phyloP scores from a whole-genome alignment of 2,888 invertebrate genomes.

The Germaria angustata region DNA sequence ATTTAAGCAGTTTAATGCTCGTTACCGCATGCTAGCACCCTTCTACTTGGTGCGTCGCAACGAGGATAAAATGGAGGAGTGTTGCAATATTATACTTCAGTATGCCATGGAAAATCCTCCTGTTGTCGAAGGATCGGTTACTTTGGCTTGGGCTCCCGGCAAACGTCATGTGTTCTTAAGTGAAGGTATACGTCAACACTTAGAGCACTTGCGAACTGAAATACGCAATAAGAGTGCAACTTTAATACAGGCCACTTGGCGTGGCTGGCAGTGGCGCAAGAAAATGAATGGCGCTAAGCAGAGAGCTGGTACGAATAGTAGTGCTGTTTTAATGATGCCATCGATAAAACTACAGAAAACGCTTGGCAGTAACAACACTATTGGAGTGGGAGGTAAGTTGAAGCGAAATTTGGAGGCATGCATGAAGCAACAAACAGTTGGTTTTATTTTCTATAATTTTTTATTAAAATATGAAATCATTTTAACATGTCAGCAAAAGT shows the following conservation, averaged over 20 bases:
- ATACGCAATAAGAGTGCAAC: slow-evolving; percentile 90
- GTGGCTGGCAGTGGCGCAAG: slow-evolving; percentile 87
- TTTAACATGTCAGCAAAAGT: too few species aligned
- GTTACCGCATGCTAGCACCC: slow-evolving; percentile 92
- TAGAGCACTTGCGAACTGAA: slow-evolving; percentile 90
- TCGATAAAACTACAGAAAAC: slow-evolving; percentile 72
- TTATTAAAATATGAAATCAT: too few species aligned
- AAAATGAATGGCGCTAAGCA: slow-evolving; percentile 83
- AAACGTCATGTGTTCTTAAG: slow-evolving; percentile 96
- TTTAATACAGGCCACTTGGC: slow-evolving; percentile 92
- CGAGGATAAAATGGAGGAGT: slow-evolving; percentile 87
- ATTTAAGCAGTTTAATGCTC: slow-evolving; percentile 93
- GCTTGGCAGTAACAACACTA: slow-evolving; percentile 67
- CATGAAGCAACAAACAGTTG: too few species aligned
- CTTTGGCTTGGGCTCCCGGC: slow-evolving; percentile 93
- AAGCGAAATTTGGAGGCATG: not conserved
- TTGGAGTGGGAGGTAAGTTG: slow-evolving; percentile 73
- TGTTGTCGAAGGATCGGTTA: slow-evolving; percentile 82
- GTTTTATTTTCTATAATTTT: too few species aligned
- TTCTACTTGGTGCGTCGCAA: slow-evolving; percentile 85
- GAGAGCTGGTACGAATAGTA: slow-evolving; percentile 69
- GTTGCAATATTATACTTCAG: slow-evolving; percentile 88
- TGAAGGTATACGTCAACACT: slow-evolving; percentile 93
- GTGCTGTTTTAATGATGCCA: slow-evolving; percentile 66
- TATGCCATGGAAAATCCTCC: slow-evolving; percentile 85